These are phyloP conservation scores for Melanchra persicariae DNA, from an alignment of 2,888 invertebrate species.

Conservation along the genomic window DNA sequence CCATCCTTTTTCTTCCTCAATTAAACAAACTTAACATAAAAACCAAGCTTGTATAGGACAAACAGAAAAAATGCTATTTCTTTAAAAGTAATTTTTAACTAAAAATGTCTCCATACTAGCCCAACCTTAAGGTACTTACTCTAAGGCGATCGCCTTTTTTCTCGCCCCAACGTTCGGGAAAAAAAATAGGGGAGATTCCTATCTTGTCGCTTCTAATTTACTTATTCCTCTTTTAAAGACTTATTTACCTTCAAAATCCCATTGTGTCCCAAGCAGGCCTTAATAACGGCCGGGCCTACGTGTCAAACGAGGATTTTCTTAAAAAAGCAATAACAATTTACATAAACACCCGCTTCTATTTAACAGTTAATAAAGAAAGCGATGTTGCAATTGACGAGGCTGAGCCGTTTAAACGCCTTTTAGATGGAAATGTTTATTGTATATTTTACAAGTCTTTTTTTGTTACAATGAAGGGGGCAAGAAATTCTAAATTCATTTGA, in stretches of 20 bases:
- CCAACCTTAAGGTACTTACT: constrained; percentile 73
- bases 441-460: constrained; percentile 83
- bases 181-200: constrained; percentile 93
- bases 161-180: constrained; percentile 83
- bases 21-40: too few species aligned
- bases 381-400: constrained; percentile 88
- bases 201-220: constrained; percentile 95
- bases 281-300: constrained; percentile 86
- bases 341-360: constrained; percentile 90
- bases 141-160: constrained; percentile 89
- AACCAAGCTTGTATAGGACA: too few species aligned
- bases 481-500: neutral
- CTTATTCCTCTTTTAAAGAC: constrained; percentile 94
- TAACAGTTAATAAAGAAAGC: constrained; percentile 90
- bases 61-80: too few species aligned
- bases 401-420: constrained; percentile 85
- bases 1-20: neutral
- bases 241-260: constrained; percentile 93
- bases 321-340: constrained; percentile 91
- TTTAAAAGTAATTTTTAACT: neutral
- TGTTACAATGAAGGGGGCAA: constrained; percentile 7
- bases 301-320: constrained; percentile 89
- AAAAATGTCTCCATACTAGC: constrained; percentile 74
- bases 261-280: constrained; percentile 87
- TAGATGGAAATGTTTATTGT: constrained; percentile 86